phyloP scores from a whole-genome alignment of 1,140 invertebrate species.

The Holcopasites calliopsidis region DNA sequence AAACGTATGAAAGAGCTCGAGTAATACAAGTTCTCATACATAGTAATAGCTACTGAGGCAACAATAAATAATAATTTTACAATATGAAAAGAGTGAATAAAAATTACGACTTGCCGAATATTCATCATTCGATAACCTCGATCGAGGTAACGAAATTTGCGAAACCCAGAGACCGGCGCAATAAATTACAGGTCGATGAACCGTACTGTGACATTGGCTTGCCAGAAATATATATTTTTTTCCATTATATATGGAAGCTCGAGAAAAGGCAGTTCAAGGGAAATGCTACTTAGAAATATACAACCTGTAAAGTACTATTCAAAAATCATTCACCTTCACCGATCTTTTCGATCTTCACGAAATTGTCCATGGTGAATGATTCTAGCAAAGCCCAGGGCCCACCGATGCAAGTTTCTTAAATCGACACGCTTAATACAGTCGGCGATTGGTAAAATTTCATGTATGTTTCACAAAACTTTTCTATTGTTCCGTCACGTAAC shows the following conservation, averaged over 20 bases:
- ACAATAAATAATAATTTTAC: background rate
- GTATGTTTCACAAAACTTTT: conserved; percentile 20
- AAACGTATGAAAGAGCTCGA: too few relatives aligned
- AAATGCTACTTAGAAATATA: background rate
- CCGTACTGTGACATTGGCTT: too few relatives aligned
- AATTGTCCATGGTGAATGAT: conserved; percentile 88
- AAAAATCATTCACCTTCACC: conserved; percentile 88
- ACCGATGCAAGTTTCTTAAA: background rate
- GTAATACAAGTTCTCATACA: too few relatives aligned
- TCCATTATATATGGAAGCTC: background rate
- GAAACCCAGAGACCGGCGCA: background rate
- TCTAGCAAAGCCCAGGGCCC: background rate
- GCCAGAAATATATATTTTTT: background rate
- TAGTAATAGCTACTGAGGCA: too few relatives aligned
- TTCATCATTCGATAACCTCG: conserved; percentile 1
- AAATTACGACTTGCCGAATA: background rate
- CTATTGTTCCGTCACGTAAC: conserved; percentile 53
- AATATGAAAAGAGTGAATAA: background rate
- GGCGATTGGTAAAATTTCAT: background rate
- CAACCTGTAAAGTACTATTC: background rate
- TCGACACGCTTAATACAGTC: background rate
- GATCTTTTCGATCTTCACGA: conserved; percentile 96
- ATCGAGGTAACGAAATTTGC: background rate
- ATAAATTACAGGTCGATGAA: background rate
- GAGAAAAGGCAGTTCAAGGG: too few relatives aligned